Base-by-base conservation (phyloP, 2,113 vertebrate genomes). In the Scartelaos histophorus region DNA sequence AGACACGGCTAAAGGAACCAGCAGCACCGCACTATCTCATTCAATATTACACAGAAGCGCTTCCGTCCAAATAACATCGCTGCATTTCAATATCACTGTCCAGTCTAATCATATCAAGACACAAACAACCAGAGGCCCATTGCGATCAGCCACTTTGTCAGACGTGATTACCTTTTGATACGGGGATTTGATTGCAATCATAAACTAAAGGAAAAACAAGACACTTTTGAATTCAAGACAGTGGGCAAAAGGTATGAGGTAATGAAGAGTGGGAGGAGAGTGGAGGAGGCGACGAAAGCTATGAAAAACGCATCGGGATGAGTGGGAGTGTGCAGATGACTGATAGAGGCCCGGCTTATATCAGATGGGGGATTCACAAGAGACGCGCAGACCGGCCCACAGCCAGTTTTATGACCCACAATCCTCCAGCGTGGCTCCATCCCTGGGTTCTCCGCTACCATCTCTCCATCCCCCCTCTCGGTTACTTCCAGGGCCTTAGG, bases 381-480 rank as follows among this genome's bases (percentile, higher is more conserved):
- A 89, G 84, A 85, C 75, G 80, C 70, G 57, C n/a, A 76, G 69
- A 85, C 49, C 69, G 78, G 69, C 80, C 84, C 74, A 78, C 74
- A 81, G 19, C 78, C 80, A 71, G 78, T 89, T 88, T 88, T 88
- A 88, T 87, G 85, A 85, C 76, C 82, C 5, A 19, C 77, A 78
- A 79, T 85, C 74, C 67, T 82, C 74, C 71, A 66, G 38, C 72
- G 72, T 74, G 21, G 54, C 56, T 70, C 78, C 79, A 74, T 89
- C 82, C 43, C 46, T 75, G 21, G 58, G 69, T 83, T 82, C 67
- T 56, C 67, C 62, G 65, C 66, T 61, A 67, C 70, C 61, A 69
- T 60, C 25, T n/a, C 81, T 73, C 80, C 72, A 75, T 70, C 84
- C 76, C 79, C 79, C 74, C 75, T 75, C 78, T 77, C 70, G 71